A percentile compares a stretch with the other conserved stretches of the same genome.
phyloP scores from a whole-genome alignment of 2,888 invertebrate species.

The Drosophila eohydei region DNA sequence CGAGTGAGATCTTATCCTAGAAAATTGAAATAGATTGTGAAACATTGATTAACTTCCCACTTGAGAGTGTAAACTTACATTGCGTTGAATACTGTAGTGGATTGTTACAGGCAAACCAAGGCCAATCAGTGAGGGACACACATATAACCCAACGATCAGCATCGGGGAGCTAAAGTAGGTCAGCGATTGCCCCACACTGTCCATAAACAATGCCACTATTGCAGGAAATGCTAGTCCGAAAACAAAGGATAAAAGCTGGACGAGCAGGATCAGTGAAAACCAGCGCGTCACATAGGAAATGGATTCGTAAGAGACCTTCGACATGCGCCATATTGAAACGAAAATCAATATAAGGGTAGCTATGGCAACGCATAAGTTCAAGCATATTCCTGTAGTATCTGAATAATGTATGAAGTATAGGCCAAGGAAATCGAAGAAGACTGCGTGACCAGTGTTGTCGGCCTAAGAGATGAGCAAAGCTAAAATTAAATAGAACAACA shows the following conservation, averaged over 20 bases:
- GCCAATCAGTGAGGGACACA: constrained; percentile 82
- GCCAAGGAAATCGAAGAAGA: constrained; percentile 91
- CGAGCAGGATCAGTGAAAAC: constrained; percentile 27
- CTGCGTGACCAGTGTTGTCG: constrained; percentile 84
- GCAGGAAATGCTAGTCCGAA: constrained; percentile 79
- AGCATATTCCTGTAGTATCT: constrained; percentile 83
- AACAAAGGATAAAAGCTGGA: constrained; percentile 67
- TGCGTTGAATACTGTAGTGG: constrained; percentile 69
- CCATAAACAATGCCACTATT: constrained; percentile 82
- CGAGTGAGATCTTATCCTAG: constrained; percentile 69
- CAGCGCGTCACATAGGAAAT: constrained; percentile 54
- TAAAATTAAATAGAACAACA: background rate
- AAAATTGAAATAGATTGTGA: background rate
- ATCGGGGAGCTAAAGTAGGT: constrained; percentile 87
- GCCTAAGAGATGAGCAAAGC: constrained; percentile 68
- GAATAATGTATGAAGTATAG: constrained; percentile 88
- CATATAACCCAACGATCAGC: constrained; percentile 84
- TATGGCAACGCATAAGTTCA: constrained; percentile 82
- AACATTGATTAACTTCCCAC: background rate
- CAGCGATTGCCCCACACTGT: constrained; percentile 85
- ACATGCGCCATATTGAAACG: constrained; percentile 72
- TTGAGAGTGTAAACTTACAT: constrained; percentile 55
- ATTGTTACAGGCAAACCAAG: constrained; percentile 74
- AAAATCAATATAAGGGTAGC: constrained; percentile 75
- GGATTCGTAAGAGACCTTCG: constrained; percentile 47